A percentile compares a stretch with the other conserved stretches of the same genome.
Evolutionary conservation across 2,797 vertebrate species (phyloP).

Genomic region (Falco novaeseelandiae): DNA sequence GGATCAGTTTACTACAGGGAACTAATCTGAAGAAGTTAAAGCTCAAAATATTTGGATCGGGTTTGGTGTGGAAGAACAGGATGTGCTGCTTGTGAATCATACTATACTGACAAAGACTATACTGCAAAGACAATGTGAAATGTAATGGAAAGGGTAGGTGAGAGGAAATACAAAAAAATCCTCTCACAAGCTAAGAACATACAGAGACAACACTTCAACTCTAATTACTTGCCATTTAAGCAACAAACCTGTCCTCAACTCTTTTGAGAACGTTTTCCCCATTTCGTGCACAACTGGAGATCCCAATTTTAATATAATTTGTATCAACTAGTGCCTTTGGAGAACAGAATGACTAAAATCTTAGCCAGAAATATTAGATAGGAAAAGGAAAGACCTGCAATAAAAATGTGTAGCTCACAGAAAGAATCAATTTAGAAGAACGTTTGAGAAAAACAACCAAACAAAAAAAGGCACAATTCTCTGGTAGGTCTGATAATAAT

Average conservation of each 20-base stretch:
- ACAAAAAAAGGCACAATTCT: background rate
- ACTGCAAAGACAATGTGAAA: background rate
- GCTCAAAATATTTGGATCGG: background rate
- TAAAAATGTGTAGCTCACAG: background rate
- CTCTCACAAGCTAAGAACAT: background rate
- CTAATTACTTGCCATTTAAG: background rate
- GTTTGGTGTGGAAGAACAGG: background rate
- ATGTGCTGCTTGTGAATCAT: background rate
- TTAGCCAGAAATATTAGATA: background rate
- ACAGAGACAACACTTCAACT: background rate
- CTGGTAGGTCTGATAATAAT: background rate
- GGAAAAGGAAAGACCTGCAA: background rate
- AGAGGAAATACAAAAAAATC: background rate
- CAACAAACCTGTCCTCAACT: background rate
- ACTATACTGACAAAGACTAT: background rate
- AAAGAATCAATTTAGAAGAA: background rate
- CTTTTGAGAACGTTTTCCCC: background rate
- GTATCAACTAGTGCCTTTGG: background rate
- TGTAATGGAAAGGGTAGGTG: background rate
- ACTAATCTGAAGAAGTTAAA: background rate
- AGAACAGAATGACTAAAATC: background rate
- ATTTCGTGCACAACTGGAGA: background rate
- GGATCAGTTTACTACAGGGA: background rate
- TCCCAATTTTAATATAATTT: background rate
- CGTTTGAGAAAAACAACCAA: background rate